Evolutionary conservation across 1,140 invertebrate genomes (phyloP).

Genomic region (Sweltsa coloradensis): DNA sequence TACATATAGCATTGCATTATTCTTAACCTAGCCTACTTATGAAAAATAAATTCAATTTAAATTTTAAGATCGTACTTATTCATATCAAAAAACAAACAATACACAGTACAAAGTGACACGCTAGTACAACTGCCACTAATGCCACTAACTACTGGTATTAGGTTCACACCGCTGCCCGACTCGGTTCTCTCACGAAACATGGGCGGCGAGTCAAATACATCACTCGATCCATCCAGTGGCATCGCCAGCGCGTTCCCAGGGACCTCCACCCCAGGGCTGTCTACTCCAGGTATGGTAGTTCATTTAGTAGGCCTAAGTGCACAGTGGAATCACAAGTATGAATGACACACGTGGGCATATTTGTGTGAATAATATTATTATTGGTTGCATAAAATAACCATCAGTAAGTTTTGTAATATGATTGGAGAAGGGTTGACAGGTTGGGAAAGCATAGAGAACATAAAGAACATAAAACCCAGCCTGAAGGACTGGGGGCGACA

Average conservation of each 20-base stretch:
- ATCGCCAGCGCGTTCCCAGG: constrained; percentile 75
- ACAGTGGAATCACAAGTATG: not conserved
- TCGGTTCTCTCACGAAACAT: constrained; percentile 87
- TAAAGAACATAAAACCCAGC: too few relatives aligned
- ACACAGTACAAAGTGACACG: too few relatives aligned
- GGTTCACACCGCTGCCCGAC: constrained; percentile 93
- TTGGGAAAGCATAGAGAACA: too few relatives aligned
- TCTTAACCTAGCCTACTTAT: too few relatives aligned
- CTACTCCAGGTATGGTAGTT: constrained; percentile 38
- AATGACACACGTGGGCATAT: not conserved
- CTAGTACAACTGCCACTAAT: not conserved
- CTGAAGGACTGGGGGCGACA: too few relatives aligned
- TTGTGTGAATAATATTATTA: not conserved
- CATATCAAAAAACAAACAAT: too few relatives aligned
- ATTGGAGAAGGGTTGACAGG: too few relatives aligned
- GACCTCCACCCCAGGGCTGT: constrained; percentile 61
- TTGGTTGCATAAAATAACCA: not conserved
- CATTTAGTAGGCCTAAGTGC: not conserved
- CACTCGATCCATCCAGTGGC: constrained; percentile 76
- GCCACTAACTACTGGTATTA: constrained; percentile 20
- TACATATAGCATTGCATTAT: too few relatives aligned
- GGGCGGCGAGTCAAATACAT: constrained; percentile 64
- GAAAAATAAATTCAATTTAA: not conserved
- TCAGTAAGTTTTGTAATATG: not conserved
- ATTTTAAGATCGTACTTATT: too few relatives aligned